phyloP scores from a whole-genome alignment of 1,140 invertebrate genomes.

The Pectinophora gossypiella region DNA sequence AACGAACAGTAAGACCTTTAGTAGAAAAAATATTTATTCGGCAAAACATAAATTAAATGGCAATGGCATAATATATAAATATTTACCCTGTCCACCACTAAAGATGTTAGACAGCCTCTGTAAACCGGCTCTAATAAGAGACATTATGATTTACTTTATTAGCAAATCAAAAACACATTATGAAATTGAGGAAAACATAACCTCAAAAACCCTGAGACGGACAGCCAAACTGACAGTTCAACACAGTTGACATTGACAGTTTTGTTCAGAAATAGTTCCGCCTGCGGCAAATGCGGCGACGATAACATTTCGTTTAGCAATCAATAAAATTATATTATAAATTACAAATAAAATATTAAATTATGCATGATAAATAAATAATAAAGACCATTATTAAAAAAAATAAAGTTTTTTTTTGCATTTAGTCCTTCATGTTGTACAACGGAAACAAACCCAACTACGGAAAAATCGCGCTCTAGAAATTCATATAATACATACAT shows the following conservation, averaged over 20 bases:
- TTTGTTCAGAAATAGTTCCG: slow-evolving; percentile 16
- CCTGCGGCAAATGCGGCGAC: too few relatives aligned
- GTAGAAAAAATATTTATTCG: slow-evolving; percentile 8
- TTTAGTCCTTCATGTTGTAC: too few relatives aligned
- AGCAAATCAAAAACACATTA: background rate
- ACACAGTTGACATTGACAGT: background rate
- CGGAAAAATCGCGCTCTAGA: too few relatives aligned
- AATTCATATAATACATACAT: too few relatives aligned
- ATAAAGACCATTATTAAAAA: too few relatives aligned
- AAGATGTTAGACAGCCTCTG: slow-evolving; percentile 49
- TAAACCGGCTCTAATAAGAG: slow-evolving; percentile 46
- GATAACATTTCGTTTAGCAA: too few relatives aligned
- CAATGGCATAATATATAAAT: background rate
- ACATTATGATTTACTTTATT: slow-evolving; percentile 21
- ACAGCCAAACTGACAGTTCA: background rate
- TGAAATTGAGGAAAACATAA: slow-evolving; percentile 8
- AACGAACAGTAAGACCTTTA: background rate
- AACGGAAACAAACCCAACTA: too few relatives aligned
- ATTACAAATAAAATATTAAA: too few relatives aligned
- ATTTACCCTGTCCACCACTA: slow-evolving; percentile 38
- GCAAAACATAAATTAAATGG: slow-evolving; percentile 2
- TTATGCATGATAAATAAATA: too few relatives aligned
- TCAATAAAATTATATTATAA: too few relatives aligned
- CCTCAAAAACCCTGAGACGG: too few relatives aligned
- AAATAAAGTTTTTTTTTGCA: too few relatives aligned